Percentiles rank a stretch among this genome's conserved stretches.
phyloP scores from a whole-genome alignment of 2,888 invertebrate genomes.

The Branchellion lobata region DNA sequence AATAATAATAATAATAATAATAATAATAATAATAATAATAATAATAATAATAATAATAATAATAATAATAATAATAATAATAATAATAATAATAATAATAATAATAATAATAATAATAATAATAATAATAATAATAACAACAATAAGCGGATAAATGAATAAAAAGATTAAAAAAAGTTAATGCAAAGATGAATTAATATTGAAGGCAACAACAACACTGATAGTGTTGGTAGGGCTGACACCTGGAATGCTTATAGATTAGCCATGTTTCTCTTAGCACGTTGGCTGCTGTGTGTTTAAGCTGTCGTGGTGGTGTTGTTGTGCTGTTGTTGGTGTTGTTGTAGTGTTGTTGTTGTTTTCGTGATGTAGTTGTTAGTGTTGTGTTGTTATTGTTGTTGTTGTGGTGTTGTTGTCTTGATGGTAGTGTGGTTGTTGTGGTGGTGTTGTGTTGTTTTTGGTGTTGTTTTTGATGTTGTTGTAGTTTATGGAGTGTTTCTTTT shows the following conservation, averaged over 20 bases:
- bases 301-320: constrained; percentile 23
- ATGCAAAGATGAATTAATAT: not conserved
- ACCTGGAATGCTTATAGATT: constrained; percentile 55
- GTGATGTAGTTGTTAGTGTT: not conserved
- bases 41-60: too few relatives aligned
- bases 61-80: too few relatives aligned
- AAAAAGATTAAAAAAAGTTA: not conserved
- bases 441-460: not conserved
- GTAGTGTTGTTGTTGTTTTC: not conserved
- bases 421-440: too few relatives aligned
- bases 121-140: not conserved
- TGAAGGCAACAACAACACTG: too few relatives aligned
- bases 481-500: too few relatives aligned
- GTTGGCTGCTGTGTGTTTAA: constrained; percentile 56
- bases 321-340: not conserved
- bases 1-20: too few relatives aligned
- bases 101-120: not conserved
- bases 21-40: too few relatives aligned
- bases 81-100: not conserved
- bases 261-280: constrained; percentile 60
- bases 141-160: not conserved
- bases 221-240: too few relatives aligned
- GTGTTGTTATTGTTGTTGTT: too few relatives aligned
- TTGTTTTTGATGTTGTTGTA: not conserved
- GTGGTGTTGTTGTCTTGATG: too few relatives aligned